Base-by-base conservation (phyloP, 2,113 vertebrate genomes). In the Acrocephalus kingi region DNA sequence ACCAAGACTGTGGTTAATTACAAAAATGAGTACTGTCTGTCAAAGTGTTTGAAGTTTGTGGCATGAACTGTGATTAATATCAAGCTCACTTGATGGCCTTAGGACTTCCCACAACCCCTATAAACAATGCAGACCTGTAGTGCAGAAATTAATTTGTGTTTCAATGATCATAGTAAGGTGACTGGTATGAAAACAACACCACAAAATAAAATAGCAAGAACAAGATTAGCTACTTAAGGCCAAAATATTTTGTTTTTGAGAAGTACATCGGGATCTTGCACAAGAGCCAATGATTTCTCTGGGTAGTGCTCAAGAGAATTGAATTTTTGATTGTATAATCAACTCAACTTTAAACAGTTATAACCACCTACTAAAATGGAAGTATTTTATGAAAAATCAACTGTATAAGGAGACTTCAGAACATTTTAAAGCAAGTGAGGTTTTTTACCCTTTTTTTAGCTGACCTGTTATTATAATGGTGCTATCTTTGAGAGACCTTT, bases 141-240 rank as follows among this genome's bases (percentile, higher is more conserved):
- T 46, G 19, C 55, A 88, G 64, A 55, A 90, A 84, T 77, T 28
- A 0, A 11, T 73, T 64, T 43, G 15, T 31, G 37, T 45, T 81
- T 51, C 31, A 51, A 2, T 55, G 30, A 75, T 95, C 62, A 27
- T 82, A 66, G 55, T 92, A 28, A 28, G 0, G 30, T 7, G 35
- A 64, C 76, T 67, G 81, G 25, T 67, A 49, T 71, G 78, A 95
- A 95, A 97, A 87, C 73, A 95, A 94, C 41, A 64, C 33, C 48
- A 45, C 35, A 74, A 86, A 93, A 92, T 89, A 77, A 89, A 97
- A 74, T 63, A 96, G 43, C 73, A 88, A 77, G 79, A 62, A 39
- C 6, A 25, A 23, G 54, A 95, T 94, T 92, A 96, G 73, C 81
- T 91, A 39, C 84, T 90, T 74, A 58, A 79, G 75, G 63, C 49